phyloP scores from a whole-genome alignment of 2,797 vertebrate species.

The Spheniscus humboldti region DNA sequence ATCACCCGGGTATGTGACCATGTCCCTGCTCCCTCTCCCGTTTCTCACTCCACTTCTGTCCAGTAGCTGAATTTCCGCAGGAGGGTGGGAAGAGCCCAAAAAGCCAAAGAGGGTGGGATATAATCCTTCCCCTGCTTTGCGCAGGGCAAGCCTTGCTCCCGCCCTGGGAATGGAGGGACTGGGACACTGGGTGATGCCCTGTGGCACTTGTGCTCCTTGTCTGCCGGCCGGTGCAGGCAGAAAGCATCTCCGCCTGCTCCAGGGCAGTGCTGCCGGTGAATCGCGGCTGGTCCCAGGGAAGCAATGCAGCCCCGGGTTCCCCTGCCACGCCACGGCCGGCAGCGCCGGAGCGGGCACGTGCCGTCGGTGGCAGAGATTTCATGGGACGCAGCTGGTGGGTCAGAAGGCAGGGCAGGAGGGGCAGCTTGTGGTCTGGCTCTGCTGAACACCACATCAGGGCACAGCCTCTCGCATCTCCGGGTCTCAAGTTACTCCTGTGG shows the following conservation, averaged over 20 bases:
- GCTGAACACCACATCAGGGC: rapidly evolving
- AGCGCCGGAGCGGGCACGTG: background rate
- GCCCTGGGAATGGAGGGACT: background rate
- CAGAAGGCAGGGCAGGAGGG: background rate
- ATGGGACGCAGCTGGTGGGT: rapidly evolving
- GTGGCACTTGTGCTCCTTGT: background rate
- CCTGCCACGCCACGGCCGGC: background rate
- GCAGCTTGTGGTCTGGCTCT: rapidly evolving
- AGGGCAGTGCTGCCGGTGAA: rapidly evolving
- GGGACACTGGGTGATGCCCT: background rate
- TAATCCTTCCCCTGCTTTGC: background rate
- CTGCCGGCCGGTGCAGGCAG: background rate
- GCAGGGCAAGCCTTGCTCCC: rapidly evolving
- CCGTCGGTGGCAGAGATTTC: background rate
- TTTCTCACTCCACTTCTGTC: no score
- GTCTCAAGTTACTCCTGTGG: rapidly evolving
- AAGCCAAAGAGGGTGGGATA: no score
- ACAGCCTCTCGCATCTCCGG: background rate
- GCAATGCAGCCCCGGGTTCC: background rate
- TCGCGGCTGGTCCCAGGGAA: rapidly evolving
- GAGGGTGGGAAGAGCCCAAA: no score
- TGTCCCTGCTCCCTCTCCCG: no score
- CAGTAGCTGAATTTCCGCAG: no score
- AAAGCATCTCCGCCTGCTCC: background rate
- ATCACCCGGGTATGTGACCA: no score